Evolutionary conservation across 2,888 invertebrate genomes (phyloP).

Genomic region (Metellina segmentata): DNA sequence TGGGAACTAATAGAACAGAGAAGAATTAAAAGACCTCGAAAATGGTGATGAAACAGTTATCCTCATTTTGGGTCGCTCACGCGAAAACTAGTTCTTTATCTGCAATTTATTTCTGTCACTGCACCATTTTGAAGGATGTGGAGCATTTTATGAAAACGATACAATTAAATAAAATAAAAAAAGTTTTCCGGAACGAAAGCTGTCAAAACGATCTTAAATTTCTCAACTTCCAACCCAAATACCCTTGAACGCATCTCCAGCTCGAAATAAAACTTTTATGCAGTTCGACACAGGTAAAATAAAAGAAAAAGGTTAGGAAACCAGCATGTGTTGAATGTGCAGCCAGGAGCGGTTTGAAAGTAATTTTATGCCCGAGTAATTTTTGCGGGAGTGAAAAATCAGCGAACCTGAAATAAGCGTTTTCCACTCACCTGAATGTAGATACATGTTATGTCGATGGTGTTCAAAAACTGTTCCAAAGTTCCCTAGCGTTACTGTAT

Average conservation of each 20-base stretch:
- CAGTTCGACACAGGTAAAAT: conserved; percentile 12
- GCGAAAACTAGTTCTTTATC: too few relatives aligned
- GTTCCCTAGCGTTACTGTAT: background rate
- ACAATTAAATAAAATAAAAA: background rate
- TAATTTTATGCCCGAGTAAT: conserved; percentile 51
- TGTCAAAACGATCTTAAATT: background rate
- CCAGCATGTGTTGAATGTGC: conserved; percentile 17
- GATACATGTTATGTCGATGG: conserved; percentile 51
- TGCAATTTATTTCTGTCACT: too few relatives aligned
- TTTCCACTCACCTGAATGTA: conserved; percentile 65
- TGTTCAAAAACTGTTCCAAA: conserved; percentile 17
- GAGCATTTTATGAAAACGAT: too few relatives aligned
- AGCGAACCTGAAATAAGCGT: conserved; percentile 34
- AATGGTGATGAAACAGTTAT: too few relatives aligned
- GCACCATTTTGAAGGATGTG: too few relatives aligned
- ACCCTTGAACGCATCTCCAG: conserved; percentile 2
- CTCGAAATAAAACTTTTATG: conserved; percentile 34
- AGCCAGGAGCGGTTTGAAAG: conserved; percentile 43
- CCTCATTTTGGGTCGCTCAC: too few relatives aligned
- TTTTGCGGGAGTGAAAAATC: conserved; percentile 29
- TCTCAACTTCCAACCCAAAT: background rate
- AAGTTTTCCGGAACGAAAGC: conserved; percentile 54
- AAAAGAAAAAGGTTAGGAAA: conserved; percentile 44
- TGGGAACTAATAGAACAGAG: too few relatives aligned
- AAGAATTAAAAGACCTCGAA: too few relatives aligned